These are phyloP conservation scores for Eupithecia subumbrata DNA, from an alignment of 2,888 invertebrate genomes.

Conservation along the genomic window DNA sequence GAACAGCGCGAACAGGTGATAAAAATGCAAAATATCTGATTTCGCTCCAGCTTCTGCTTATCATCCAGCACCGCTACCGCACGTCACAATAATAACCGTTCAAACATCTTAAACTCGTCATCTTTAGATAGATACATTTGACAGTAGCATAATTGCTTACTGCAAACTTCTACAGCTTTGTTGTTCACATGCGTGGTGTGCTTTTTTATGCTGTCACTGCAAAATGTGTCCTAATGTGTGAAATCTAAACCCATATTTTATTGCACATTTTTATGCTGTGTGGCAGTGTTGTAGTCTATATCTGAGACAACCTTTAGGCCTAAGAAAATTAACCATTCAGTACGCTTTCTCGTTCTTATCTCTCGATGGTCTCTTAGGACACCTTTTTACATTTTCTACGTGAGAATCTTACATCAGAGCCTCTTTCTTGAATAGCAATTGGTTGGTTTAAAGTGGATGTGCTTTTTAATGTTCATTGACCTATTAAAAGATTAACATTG, in stretches of 20 bases:
- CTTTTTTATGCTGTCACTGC: neutral
- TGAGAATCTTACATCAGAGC: conserved; percentile 16
- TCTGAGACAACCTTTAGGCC: neutral
- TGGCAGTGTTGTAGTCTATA: neutral
- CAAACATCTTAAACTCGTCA: too few species aligned
- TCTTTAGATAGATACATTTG: too few species aligned
- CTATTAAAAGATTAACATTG: conserved; percentile 3
- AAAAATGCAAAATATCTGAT: too few species aligned
- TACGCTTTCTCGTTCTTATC: conserved; percentile 18
- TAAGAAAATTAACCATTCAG: conserved; percentile 29
- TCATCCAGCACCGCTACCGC: too few species aligned
- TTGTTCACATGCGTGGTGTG: too few species aligned
- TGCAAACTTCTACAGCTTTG: too few species aligned
- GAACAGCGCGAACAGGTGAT: too few species aligned
- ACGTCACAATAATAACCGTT: too few species aligned
- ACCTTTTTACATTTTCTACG: conserved; percentile 25
- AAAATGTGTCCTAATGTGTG: neutral
- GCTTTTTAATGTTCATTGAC: neutral
- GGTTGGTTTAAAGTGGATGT: neutral
- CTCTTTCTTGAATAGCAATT: conserved; percentile 9
- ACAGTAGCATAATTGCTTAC: too few species aligned
- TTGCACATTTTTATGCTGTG: neutral
- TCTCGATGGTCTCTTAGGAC: conserved; percentile 18
- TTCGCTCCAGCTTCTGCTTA: too few species aligned
- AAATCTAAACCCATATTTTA: neutral